Base-by-base conservation (phyloP, 2,797 vertebrate species). In the Eleutherodactylus coqui region DNA sequence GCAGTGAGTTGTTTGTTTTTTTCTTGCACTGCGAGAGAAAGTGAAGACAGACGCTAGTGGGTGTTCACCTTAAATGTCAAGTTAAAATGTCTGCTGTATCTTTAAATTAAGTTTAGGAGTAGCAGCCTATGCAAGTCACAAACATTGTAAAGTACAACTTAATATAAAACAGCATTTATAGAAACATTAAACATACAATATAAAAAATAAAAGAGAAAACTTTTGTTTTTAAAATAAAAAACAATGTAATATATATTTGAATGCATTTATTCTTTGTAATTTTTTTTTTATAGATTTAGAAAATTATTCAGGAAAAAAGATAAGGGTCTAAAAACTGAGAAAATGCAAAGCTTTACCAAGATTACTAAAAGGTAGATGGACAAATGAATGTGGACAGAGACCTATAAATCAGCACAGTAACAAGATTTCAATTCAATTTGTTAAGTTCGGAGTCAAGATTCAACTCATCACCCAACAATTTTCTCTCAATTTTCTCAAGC, bases 351-450 rank as follows among this genome's bases (percentile, higher is more conserved):
- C 41, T 41, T 73, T 80, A 80, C 27, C 36, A 41, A 62, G 24
- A 79, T 62, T 45, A 49, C 53, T 75, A 75, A 80, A 81, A 83
- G 62, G 27, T 70, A 78, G 70, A 58, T 77, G 49, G 73, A 67
- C 34, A 86, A 82, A 86, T 82, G 79, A 86, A 77, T 82, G 79
- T 86, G 60, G 85, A 86, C 80, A 83, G 70, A 76, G 79, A 83
- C 79, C 79, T 82, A 86, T 86, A 86, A 82, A 86, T 86, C 73
- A 82, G 49, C 85, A 86, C 73, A 82, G 69, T 86, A 86, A 83
- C 85, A 86, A 81, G 73, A 86, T 86, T 86, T 86, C 85, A 83
- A 58, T 86, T 86, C 85, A 83, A 86, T 86, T 83, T 86, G 72
- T 86, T 86, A 86, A 83, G 79, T 86, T 77, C 80, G 67, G 80